Conservation (phyloP, 1,140 invertebrate genomes). For the Pantala flavescens region DNA sequence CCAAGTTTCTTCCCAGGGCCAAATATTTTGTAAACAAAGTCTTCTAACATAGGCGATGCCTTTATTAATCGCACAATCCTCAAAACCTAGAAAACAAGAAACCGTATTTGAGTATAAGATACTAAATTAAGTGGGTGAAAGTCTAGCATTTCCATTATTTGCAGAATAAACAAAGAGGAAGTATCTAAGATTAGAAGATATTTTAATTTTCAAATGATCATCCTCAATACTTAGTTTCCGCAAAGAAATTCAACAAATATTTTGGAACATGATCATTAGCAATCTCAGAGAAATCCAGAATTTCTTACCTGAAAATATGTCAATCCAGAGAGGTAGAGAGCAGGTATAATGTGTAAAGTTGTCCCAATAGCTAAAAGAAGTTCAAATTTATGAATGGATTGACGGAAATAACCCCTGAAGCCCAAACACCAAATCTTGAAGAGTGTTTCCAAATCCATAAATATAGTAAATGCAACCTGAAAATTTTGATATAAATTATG, state of each 20-base stretch:
- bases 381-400: slow-evolving; percentile 98
- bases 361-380: slow-evolving; percentile 89
- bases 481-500: too few relatives aligned
- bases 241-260: too few relatives aligned
- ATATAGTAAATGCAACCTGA: slow-evolving; percentile 81
- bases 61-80: slow-evolving; percentile 93
- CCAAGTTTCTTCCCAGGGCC: slow-evolving; percentile 98
- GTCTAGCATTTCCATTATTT: too few relatives aligned
- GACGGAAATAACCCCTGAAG: slow-evolving; percentile 85
- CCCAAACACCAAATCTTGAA: slow-evolving; percentile 98
- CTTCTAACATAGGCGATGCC: slow-evolving; percentile 96
- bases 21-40: slow-evolving; percentile 99
- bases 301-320: slow-evolving; percentile 86
- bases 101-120: neutral
- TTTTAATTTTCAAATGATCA: too few relatives aligned
- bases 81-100: slow-evolving; percentile 57
- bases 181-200: too few relatives aligned
- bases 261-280: too few relatives aligned
- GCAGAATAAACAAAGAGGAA: too few relatives aligned
- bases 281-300: too few relatives aligned
- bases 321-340: slow-evolving; percentile 82
- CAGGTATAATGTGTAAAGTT: slow-evolving; percentile 84
- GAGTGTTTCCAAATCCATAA: slow-evolving; percentile 88
- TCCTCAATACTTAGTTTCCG: too few relatives aligned
- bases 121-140: neutral